phyloP scores from a whole-genome alignment of 2,888 invertebrate genomes.

The Andrena hattorfiana region DNA sequence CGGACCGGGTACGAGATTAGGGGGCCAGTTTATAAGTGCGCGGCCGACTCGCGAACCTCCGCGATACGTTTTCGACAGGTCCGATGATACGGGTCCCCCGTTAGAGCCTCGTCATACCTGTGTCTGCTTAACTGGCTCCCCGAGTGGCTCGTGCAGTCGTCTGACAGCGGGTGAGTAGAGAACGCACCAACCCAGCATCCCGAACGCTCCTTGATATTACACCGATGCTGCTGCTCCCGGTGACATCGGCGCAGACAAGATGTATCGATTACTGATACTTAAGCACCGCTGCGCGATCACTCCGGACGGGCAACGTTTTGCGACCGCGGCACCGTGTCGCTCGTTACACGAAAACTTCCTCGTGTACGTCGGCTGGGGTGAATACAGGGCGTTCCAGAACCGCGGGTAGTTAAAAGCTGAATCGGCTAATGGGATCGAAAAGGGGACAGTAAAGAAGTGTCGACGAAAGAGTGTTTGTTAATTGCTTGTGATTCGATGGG shows the following conservation, averaged over 20 bases:
- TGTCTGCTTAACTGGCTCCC: conserved; percentile 8
- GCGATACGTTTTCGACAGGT: conserved; percentile 37
- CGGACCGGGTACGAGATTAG: conserved; percentile 26
- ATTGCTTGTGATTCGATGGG: no score
- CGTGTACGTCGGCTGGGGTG: background rate
- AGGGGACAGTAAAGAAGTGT: no score
- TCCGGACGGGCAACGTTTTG: conserved; percentile 2
- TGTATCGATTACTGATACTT: conserved; percentile 66
- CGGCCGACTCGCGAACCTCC: background rate
- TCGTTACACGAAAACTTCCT: conserved; percentile 2
- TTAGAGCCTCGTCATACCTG: background rate
- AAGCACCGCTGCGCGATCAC: conserved; percentile 42
- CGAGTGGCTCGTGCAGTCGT: conserved; percentile 8
- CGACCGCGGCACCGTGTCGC: background rate
- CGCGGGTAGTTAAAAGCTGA: no score
- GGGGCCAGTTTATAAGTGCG: conserved; percentile 52
- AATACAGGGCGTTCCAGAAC: no score
- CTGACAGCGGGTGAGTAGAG: conserved; percentile 43
- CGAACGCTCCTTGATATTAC: conserved; percentile 24
- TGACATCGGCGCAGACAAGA: conserved; percentile 64
- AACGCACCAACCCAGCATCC: background rate
- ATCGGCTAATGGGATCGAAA: no score
- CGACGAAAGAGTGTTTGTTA: no score
- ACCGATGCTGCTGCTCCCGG: conserved; percentile 10
- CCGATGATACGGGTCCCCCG: conserved; percentile 20